Evolutionary conservation across 2,888 invertebrate species (phyloP), one percentile per base, ranked within the genome.

Genomic region (Hecatera dysodea): DNA sequence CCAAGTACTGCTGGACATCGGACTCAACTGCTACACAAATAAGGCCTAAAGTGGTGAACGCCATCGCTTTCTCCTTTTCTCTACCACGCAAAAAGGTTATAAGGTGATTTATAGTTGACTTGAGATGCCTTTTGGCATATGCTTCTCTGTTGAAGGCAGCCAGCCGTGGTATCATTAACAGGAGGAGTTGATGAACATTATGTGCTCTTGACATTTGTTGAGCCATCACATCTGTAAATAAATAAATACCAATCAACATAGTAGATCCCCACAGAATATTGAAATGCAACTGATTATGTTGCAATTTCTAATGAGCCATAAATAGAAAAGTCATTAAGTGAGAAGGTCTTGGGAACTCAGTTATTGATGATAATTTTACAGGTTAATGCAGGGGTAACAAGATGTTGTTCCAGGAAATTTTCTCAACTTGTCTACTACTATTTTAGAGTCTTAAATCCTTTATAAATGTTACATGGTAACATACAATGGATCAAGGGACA

Each of bases 1-100:
- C 96, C 39, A 99, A 95, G 91, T 98, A 98, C 24, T 97, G 97
- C 85, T 97, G 97, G 59, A 99, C 98, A 74, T 98, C 97, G 75
- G 97, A 96, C 82, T 98, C 98, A 0, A 99, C 98, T 27, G 99
- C 99, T 0, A 99, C 98, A 42, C 99, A 98, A 78, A 99, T 97
- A 59, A 99, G 96, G n/a, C 99, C 99, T 70, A 99, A 97, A 7
- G 99, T 98, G 44, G 98, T 97, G 89, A 99, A 99, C 2, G 99
- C 99, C 87, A 97, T 97, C 29, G 98, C 97, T 78, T 98, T 97
- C 90, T 99, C 99, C 88, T 98, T 98, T 82, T 99, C 98, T 77
- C 98, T 97, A 6, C 98, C 97, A 68, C 97, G 97, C 71, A 99
- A 91, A 60, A 97, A 98, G 19, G 96, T 96, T 73, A 99, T 96